Base-by-base conservation (phyloP, 2,888 invertebrate genomes). In the Eupithecia subfuscata region DNA sequence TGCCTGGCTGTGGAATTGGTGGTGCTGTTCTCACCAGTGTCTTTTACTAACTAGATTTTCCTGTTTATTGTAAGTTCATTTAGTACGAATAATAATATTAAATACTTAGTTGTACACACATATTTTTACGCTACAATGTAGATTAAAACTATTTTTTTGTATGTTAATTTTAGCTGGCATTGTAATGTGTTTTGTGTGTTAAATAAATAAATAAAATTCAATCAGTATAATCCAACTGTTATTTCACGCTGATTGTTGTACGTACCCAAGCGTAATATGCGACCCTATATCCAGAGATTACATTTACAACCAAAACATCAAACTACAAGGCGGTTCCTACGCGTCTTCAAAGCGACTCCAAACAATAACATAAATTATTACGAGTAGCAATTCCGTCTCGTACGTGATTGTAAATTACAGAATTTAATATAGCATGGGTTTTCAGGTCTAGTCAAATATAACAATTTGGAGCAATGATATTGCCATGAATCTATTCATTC, bases 351-450 rank as follows among this genome's bases (percentile, higher is more conserved):
- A 68, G 68, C 22, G 64, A 34, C 16, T 67, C 40, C 37, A 3
- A 40, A 40, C 67, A 43, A 68, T 68, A 68, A 68, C 68, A 43
- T 68, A 43, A 68, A 68, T 68, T 25, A 68, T 68, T 68, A 68
- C 43, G 68, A 68, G 68, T 14, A 14, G 11, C 37, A 43, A 45
- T 68, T 68, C 1, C 43, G 37, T 68, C 25, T 68, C 68, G 68
- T 43, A 16, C 43, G 7, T 12, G 43, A 40, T 43, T 67, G 34
- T 37, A 68, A 68, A 68, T 37, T n/a, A 43, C 9, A 12, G 52
- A n/a, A 56, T 60, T 60, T 22, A 60, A 60, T 60, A 60, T 60
- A 25, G 60, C 25, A 60, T 60, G 60, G 60, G 25, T 60, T 60
- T 22, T 22, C 56, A 56, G 60, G 12, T 60, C 5, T 25, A 63